Percentiles rank a stretch among this genome's conserved stretches.
phyloP scores from a whole-genome alignment of 2,888 invertebrate genomes.

The Zygothrica quintamaculata region DNA sequence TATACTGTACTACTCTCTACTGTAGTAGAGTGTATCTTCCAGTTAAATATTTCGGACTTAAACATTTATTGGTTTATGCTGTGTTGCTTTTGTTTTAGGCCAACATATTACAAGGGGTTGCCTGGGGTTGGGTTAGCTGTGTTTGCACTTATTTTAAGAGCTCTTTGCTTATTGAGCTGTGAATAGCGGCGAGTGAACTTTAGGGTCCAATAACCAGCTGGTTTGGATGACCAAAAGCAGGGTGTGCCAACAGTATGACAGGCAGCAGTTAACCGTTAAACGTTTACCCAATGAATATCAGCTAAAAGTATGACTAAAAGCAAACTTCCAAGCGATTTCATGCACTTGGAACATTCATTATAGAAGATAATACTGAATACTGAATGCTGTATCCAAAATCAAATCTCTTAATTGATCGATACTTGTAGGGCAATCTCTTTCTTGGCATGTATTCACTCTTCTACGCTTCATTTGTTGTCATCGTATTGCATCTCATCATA shows the following conservation, averaged over 20 bases:
- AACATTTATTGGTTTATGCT: conserved; percentile 17
- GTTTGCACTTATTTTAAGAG: conserved; percentile 55
- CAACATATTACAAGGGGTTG: not conserved
- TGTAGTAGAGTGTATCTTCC: conserved; percentile 13
- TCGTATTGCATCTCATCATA: not conserved
- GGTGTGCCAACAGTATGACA: not conserved
- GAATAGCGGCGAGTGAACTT: conserved; percentile 62
- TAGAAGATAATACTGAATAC: conserved; percentile 23
- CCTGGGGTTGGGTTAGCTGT: conserved; percentile 15
- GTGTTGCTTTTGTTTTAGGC: conserved; percentile 33
- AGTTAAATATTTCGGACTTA: too few species aligned
- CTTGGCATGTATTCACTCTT: not conserved
- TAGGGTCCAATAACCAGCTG: conserved; percentile 38
- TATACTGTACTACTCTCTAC: not conserved
- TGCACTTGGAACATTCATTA: conserved; percentile 42
- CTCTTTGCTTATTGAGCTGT: conserved; percentile 67
- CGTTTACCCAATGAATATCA: conserved; percentile 12
- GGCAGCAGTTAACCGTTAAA: too few species aligned
- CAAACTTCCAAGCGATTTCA: conserved; percentile 41
- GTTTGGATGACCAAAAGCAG: conserved; percentile 35
- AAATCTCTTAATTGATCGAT: conserved; percentile 49
- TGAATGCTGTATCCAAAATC: too few species aligned
- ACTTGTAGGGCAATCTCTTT: conserved; percentile 15
- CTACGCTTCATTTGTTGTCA: conserved; percentile 1
- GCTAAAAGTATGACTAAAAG: too few species aligned